phyloP scores from a whole-genome alignment of 2,888 invertebrate species.

The Drosophila nr. perissopoda region DNA sequence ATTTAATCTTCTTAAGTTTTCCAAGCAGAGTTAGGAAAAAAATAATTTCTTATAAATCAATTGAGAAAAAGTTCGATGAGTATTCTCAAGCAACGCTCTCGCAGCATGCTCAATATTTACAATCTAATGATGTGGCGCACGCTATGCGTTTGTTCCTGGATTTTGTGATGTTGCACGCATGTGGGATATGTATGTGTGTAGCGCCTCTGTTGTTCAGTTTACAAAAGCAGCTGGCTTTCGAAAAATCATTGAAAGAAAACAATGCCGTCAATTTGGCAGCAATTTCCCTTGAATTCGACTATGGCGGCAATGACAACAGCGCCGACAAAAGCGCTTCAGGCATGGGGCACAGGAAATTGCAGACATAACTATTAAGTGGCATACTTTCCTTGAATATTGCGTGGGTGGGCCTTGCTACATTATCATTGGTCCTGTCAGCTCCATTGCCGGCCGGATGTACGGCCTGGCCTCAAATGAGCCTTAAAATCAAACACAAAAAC shows the following conservation, averaged over 20 bases:
- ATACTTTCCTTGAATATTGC: constrained; percentile 34
- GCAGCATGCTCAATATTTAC: constrained; percentile 21
- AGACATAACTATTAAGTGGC: constrained; percentile 80
- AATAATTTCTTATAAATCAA: neutral
- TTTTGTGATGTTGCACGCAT: constrained; percentile 37
- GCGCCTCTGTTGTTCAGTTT: constrained; percentile 7
- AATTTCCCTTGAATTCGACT: constrained; percentile 66
- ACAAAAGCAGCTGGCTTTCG: constrained; percentile 7
- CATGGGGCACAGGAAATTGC: constrained; percentile 71
- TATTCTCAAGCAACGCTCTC: constrained; percentile 20
- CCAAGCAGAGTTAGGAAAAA: neutral
- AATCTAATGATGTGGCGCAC: constrained; percentile 41
- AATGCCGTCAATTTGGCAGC: constrained; percentile 77
- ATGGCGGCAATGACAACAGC: constrained; percentile 32
- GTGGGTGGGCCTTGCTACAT: constrained; percentile 27
- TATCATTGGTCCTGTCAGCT: constrained; percentile 51
- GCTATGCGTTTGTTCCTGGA: constrained; percentile 38
- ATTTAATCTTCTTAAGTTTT: neutral
- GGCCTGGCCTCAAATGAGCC: constrained; percentile 58
- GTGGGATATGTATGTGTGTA: constrained; percentile 6
- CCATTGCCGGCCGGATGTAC: constrained; percentile 18
- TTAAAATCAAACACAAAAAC: constrained; percentile 47
- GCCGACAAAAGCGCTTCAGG: constrained; percentile 54
- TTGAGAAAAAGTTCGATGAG: neutral
- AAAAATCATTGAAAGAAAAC: constrained; percentile 75